Evolutionary conservation across 2,888 invertebrate species (phyloP), one percentile per base, ranked within the genome.

Genomic region (Catocala nupta): DNA sequence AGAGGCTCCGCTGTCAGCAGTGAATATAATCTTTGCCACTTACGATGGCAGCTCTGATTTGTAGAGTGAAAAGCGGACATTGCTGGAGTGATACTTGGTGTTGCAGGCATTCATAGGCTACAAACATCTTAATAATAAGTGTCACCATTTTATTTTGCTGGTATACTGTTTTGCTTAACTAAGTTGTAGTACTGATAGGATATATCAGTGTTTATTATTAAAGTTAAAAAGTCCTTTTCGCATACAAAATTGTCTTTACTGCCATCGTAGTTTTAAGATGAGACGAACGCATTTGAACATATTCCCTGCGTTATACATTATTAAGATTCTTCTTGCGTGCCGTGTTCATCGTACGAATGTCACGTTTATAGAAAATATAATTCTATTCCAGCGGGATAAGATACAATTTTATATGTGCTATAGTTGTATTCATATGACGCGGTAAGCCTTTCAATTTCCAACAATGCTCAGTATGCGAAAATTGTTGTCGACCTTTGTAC

Each of bases 401-500:
- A 75, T 68, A 65, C 56, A 73, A 47, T 75, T 68, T 81, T 64
- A 63, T 63, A 53, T 71, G 68, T 5, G 3, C 36, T 39, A 43
- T 34, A 61, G 49, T 62, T 71, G 54, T 75, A 73, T 76, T 78
- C 76, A 76, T 82, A 80, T 81, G 80, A 84, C 81, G 81, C 80
- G 83, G 81, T 75, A 82, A 84, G 87, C 84, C 85, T 87, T 87
- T 87, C 88, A 89, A 88, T 90, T 87, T 86, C 82, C 82, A 83
- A 85, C 88, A 87, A 88, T 87, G 89, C 81, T 89, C 84, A 81
- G 88, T 86, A 89, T 89, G 89, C 88, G 87, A 88, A 89, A 88
- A 88, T 87, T 87, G 89, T 88, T 87, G 87, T 85, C 87, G 85
- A 86, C 86, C 88, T 87, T 83, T 86, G 84, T 85, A 86, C 87